phyloP scores from a whole-genome alignment of 2,888 invertebrate genomes.

The Polyommatus icarus region DNA sequence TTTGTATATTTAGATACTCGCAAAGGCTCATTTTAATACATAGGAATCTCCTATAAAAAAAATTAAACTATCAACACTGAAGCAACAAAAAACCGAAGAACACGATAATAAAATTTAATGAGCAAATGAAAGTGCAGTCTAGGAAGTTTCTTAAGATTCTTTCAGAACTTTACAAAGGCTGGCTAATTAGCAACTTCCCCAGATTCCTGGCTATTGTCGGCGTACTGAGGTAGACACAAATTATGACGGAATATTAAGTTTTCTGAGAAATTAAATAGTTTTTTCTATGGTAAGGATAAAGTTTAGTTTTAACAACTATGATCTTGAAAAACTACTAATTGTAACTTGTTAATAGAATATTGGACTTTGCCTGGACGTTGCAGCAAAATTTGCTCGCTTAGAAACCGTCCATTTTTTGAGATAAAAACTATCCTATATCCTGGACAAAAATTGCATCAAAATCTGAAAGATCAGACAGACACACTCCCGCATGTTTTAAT shows the following conservation, averaged over 20 bases:
- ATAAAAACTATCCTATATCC: no score
- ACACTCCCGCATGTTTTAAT: no score
- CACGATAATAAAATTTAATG: background rate
- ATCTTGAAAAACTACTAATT: no score
- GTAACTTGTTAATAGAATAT: no score
- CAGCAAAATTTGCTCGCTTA: no score
- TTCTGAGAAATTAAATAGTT: background rate
- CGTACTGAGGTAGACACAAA: background rate
- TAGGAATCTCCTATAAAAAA: no score
- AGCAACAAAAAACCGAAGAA: background rate
- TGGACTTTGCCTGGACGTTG: no score
- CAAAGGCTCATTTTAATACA: no score
- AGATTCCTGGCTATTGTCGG: constrained; percentile 16
- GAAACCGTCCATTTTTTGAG: no score
- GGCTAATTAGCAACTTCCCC: constrained; percentile 8
- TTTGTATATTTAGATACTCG: no score
- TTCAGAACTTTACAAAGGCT: constrained; percentile 21
- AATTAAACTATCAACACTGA: background rate
- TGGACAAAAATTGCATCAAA: no score
- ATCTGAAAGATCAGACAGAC: no score
- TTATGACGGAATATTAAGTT: constrained; percentile 7
- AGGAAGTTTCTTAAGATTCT: constrained; percentile 15
- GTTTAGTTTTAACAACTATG: background rate
- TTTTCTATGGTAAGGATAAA: background rate
- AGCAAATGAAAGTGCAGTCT: constrained; percentile 12